Percentiles rank a stretch among this genome's conserved stretches.
These are phyloP conservation scores for Bungarus multicinctus DNA, from an alignment of 2,113 vertebrate genomes.

Conservation along the genomic window DNA sequence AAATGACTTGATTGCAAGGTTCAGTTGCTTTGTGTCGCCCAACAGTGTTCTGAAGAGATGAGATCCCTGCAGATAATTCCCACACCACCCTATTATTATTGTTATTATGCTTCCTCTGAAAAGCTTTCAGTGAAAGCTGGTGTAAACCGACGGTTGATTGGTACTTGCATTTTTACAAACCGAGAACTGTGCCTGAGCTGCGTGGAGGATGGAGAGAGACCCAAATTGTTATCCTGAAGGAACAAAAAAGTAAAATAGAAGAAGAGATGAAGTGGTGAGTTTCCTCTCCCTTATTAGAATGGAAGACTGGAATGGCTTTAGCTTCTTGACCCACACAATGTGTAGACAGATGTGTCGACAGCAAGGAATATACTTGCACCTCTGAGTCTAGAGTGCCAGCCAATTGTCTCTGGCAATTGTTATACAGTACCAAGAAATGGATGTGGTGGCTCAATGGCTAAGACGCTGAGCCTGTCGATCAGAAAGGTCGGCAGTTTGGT, in stretches of 20 bases:
- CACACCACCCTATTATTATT: background rate
- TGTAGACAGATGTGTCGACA: background rate
- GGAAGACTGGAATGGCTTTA: background rate
- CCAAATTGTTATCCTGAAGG: background rate
- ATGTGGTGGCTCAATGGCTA: too few species aligned
- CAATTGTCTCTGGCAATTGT: background rate
- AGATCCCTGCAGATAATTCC: slow-evolving; percentile 3
- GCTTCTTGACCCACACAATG: background rate
- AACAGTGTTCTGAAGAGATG: background rate
- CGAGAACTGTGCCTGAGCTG: background rate
- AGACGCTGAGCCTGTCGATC: too few species aligned
- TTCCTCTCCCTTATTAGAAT: background rate
- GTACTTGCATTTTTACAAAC: background rate
- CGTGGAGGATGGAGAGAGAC: background rate
- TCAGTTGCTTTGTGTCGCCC: background rate
- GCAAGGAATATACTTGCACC: background rate
- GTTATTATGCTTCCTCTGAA: background rate
- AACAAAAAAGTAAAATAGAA: background rate
- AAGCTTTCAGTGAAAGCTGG: accelerated
- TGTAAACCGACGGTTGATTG: background rate
- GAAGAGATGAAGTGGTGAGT: background rate
- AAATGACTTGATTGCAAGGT: background rate
- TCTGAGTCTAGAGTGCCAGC: background rate
- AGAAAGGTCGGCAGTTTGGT: too few species aligned
- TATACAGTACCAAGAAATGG: background rate